These are phyloP conservation scores for Cheilosia variabilis DNA, from an alignment of 2,888 invertebrate species.

Conservation along the genomic window DNA sequence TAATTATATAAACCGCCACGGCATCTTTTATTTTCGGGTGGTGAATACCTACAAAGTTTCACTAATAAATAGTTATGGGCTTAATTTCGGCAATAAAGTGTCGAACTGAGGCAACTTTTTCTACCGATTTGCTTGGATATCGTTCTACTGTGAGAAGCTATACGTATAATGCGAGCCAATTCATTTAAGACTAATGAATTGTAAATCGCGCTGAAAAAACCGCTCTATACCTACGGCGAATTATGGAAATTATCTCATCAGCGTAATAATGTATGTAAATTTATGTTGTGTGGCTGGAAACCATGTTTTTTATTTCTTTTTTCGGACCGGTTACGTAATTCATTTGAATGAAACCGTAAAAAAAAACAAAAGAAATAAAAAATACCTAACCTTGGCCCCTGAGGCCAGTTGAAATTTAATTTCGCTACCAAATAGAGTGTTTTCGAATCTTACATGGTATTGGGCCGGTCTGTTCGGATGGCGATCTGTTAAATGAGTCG, in stretches of 20 bases:
- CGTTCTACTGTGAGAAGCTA: too few relatives aligned
- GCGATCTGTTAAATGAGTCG: background rate
- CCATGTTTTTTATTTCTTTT: background rate
- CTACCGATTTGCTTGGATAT: too few relatives aligned
- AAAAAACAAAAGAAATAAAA: background rate
- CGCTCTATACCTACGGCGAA: background rate
- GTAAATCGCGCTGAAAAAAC: background rate
- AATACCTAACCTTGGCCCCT: conserved; percentile 43
- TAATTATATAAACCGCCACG: background rate
- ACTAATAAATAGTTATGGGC: too few relatives aligned
- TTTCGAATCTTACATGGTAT: conserved; percentile 12
- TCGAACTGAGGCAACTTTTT: too few relatives aligned
- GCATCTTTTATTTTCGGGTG: too few relatives aligned
- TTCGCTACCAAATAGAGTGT: conserved; percentile 31
- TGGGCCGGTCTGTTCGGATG: background rate
- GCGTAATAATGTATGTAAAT: background rate
- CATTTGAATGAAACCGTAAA: background rate
- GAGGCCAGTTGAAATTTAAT: conserved; percentile 27
- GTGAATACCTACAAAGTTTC: too few relatives aligned
- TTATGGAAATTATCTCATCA: conserved; percentile 8
- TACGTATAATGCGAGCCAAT: background rate
- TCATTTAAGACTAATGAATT: background rate
- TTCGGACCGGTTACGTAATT: background rate
- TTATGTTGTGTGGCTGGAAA: background rate
- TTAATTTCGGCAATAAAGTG: too few relatives aligned